Evolutionary conservation across 2,113 vertebrate genomes (phyloP).

Genomic region (Limnothrissa miodon): DNA sequence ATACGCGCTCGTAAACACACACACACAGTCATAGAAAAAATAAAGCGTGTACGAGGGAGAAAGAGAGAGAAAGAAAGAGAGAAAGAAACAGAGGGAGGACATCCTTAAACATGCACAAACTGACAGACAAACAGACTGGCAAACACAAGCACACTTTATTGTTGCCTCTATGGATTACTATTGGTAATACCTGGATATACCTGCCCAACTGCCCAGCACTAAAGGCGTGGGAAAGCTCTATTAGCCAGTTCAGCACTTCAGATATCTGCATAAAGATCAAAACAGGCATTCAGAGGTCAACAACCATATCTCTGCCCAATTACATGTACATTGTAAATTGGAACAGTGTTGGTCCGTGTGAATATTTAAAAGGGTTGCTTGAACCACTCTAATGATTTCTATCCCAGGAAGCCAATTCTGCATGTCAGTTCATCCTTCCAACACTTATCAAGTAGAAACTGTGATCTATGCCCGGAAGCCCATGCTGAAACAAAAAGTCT

Average conservation of each 20-base stretch:
- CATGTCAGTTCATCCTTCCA: not conserved
- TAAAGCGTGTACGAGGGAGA: too few species aligned
- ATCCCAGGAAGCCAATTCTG: not conserved
- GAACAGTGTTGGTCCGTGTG: not conserved
- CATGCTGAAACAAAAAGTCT: not conserved
- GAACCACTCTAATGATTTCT: not conserved
- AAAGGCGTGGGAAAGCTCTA: not conserved
- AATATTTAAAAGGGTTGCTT: not conserved
- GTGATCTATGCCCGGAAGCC: not conserved
- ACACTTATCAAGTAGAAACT: not conserved
- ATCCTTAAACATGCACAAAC: not conserved
- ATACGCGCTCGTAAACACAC: not conserved
- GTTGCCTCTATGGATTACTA: not conserved
- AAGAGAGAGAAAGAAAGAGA: not conserved
- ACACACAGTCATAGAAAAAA: not conserved
- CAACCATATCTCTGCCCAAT: not conserved
- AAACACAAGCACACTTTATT: not conserved
- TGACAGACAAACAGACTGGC: not conserved
- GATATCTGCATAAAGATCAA: not conserved
- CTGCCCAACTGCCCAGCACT: not conserved
- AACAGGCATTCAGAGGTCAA: not conserved
- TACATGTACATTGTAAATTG: not conserved
- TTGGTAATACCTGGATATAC: not conserved
- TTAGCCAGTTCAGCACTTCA: conserved; percentile 5
- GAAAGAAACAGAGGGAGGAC: too few species aligned